phyloP scores from a whole-genome alignment of 1,140 invertebrate genomes.

The Diorhabda carinulata region DNA sequence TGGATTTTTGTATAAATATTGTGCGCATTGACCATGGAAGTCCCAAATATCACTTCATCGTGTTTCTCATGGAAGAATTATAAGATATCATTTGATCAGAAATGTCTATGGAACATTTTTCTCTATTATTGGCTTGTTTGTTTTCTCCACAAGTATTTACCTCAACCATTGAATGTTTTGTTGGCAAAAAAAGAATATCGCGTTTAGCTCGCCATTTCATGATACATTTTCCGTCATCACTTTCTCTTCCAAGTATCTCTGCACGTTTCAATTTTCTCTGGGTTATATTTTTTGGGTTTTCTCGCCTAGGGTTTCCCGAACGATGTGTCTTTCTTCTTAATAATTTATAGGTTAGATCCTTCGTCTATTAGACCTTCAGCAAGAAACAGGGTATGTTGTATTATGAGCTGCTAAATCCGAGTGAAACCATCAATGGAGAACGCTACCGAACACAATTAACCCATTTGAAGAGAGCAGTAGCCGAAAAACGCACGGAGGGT shows the following conservation, averaged over 20 bases:
- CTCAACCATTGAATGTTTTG: not conserved
- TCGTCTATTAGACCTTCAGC: too few relatives aligned
- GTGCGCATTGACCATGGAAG: too few relatives aligned
- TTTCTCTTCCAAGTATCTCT: not conserved
- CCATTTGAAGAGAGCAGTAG: too few relatives aligned
- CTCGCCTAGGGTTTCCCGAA: not conserved
- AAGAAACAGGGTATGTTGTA: too few relatives aligned
- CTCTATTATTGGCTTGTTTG: not conserved
- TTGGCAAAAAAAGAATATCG: too few relatives aligned
- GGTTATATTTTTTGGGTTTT: not conserved
- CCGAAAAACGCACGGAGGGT: too few relatives aligned
- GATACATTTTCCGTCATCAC: not conserved
- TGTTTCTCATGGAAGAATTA: not conserved
- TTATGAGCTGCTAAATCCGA: too few relatives aligned
- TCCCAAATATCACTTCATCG: too few relatives aligned
- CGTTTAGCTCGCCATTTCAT: too few relatives aligned
- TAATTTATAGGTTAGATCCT: not conserved
- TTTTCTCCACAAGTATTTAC: not conserved
- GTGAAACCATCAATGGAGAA: too few relatives aligned
- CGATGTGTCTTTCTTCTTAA: not conserved
- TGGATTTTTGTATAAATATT: too few relatives aligned
- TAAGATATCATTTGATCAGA: not conserved
- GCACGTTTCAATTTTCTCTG: not conserved
- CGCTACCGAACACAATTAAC: too few relatives aligned
- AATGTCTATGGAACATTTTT: not conserved